Evolutionary conservation across 2,797 vertebrate genomes (phyloP).

Genomic region (Pelobates cultripes): DNA sequence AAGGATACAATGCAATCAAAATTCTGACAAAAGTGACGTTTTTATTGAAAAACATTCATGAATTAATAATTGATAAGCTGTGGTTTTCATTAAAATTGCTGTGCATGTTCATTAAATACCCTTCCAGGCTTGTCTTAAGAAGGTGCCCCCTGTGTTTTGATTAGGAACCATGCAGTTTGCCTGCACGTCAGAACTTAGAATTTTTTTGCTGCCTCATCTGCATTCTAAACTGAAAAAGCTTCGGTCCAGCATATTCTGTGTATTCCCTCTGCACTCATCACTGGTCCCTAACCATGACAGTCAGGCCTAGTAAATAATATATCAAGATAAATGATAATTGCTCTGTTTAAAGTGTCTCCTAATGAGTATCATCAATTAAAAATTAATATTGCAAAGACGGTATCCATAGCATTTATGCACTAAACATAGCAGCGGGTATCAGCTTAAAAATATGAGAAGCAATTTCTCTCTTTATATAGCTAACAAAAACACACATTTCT

Average conservation of each 20-base stretch:
- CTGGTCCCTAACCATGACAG: slow-evolving; percentile 83
- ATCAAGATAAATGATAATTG: slow-evolving; percentile 99
- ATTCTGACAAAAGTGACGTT: slow-evolving; percentile 60
- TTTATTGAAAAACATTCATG: slow-evolving; percentile 34
- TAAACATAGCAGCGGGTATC: slow-evolving; percentile 83
- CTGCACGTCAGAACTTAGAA: slow-evolving; percentile 69
- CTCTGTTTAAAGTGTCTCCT: slow-evolving; percentile 90
- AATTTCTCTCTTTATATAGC: slow-evolving; percentile 42
- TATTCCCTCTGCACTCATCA: slow-evolving; percentile 74
- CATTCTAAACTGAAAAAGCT: slow-evolving; percentile 73
- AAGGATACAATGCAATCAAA: slow-evolving; percentile 64
- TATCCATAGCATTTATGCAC: slow-evolving; percentile 82
- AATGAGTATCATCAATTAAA: slow-evolving; percentile 98
- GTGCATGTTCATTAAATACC: slow-evolving; percentile 78
- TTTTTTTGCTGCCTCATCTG: slow-evolving; percentile 69
- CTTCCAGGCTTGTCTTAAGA: slow-evolving; percentile 69
- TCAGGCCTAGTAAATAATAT: slow-evolving; percentile 98
- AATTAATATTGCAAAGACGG: slow-evolving; percentile 89
- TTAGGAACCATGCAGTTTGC: slow-evolving; percentile 70
- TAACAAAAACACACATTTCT: slow-evolving; percentile 37
- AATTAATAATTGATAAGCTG: slow-evolving; percentile 83
- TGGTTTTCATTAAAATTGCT: slow-evolving; percentile 80
- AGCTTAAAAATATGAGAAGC: slow-evolving; percentile 75
- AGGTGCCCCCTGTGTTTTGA: slow-evolving; percentile 75
- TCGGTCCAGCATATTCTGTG: slow-evolving; percentile 64